A percentile compares a stretch with the other conserved stretches of the same genome.
These are phyloP conservation scores for Fulmarus glacialis DNA, from an alignment of 2,113 vertebrate genomes.

Conservation along the genomic window DNA sequence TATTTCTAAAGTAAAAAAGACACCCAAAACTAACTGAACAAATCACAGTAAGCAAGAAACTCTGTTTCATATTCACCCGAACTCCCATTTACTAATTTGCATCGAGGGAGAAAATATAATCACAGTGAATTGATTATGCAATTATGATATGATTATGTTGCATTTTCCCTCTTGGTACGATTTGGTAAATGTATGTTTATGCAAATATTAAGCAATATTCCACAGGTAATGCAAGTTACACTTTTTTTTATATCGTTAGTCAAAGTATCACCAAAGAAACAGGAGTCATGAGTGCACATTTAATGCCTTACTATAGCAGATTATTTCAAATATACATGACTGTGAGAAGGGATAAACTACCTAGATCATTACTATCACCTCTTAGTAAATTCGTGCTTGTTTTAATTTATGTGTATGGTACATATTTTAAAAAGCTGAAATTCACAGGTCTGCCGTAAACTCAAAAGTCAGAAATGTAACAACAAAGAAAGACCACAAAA, in stretches of 20 bases:
- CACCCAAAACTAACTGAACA: conserved; percentile 35
- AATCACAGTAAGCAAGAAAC: conserved; percentile 39
- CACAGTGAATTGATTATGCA: conserved; percentile 70
- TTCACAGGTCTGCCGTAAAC: neutral
- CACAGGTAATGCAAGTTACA: conserved; percentile 55
- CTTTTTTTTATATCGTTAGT: neutral
- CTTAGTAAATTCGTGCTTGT: neutral
- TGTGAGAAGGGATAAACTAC: neutral
- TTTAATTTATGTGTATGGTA: neutral
- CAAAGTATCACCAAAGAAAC: neutral
- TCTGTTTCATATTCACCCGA: conserved; percentile 30
- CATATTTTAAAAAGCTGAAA: neutral
- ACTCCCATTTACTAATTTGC: conserved; percentile 65
- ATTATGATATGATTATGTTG: conserved; percentile 70
- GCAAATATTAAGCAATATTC: conserved; percentile 65
- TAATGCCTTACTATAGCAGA: neutral
- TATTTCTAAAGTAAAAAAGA: conserved; percentile 4
- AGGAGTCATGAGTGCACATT: neutral
- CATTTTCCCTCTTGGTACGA: conserved; percentile 66
- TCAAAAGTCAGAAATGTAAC: neutral
- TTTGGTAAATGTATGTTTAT: conserved; percentile 71
- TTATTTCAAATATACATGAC: neutral
- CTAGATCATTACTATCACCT: neutral
- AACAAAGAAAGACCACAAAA: neutral
- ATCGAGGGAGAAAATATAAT: conserved; percentile 74